phyloP scores from a whole-genome alignment of 2,797 vertebrate genomes.

The Myotis findleyi region DNA sequence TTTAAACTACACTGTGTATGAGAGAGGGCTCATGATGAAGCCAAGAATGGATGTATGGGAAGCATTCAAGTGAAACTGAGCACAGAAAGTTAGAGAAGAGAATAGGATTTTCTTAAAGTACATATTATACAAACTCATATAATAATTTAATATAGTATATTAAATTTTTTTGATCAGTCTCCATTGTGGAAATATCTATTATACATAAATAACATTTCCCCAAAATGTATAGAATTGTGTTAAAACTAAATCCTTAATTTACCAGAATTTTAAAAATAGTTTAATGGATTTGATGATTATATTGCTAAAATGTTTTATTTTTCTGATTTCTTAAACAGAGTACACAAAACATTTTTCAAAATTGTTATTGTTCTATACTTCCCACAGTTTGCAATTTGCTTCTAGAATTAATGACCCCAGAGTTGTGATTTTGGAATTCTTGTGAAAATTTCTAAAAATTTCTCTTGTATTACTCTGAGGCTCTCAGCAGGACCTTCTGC shows the following conservation, averaged over 20 bases:
- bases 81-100: not conserved
- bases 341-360: not conserved
- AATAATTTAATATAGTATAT: not conserved
- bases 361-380: not conserved
- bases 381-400: not conserved
- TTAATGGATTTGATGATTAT: not conserved
- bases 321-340: not conserved
- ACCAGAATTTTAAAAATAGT: not conserved
- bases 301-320: conserved; percentile 16
- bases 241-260: conserved; percentile 19
- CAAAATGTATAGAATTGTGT: not conserved
- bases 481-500: not conserved
- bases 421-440: not conserved
- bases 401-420: conserved; percentile 5
- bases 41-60: not conserved
- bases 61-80: not conserved
- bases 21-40: not conserved
- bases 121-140: not conserved
- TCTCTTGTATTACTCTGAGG: not conserved
- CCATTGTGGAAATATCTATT: not conserved
- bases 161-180: not conserved
- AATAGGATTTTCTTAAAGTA: not conserved
- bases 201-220: not conserved
- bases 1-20: not conserved
- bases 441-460: conserved; percentile 8